A percentile compares a stretch with the other conserved stretches of the same genome.
Conservation (phyloP, 2,797 vertebrate genomes). For the Miichthys miiuy region DNA sequence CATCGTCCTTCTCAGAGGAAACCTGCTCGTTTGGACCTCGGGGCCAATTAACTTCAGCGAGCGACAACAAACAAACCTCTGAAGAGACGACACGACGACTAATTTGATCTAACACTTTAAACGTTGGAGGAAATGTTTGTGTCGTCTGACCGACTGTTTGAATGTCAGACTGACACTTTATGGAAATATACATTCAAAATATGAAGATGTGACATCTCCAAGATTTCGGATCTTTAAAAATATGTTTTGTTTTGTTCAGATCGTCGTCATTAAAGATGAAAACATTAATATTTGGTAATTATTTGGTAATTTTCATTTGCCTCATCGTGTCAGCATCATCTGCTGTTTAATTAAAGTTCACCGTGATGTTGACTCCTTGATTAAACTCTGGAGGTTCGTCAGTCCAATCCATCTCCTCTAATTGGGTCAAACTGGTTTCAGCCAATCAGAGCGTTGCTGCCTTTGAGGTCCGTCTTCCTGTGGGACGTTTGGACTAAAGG, state of each 20-base stretch:
- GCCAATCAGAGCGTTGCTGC: conserved; percentile 23
- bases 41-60: conserved; percentile 24
- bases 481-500: conserved; percentile 27
- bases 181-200: no score
- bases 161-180: no score
- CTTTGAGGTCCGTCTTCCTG: conserved; percentile 12
- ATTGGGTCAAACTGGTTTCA: not conserved
- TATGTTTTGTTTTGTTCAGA: no score
- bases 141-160: not conserved
- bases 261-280: no score
- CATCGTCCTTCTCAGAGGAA: conserved; percentile 29
- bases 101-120: conserved; percentile 8
- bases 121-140: not conserved
- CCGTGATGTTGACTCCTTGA: not conserved
- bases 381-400: conserved; percentile 27
- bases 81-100: not conserved
- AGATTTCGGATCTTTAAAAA: no score
- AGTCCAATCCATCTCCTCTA: not conserved
- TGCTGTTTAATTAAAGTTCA: not conserved
- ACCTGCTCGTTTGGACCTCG: not conserved
- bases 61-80: not conserved
- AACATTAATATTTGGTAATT: no score
- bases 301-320: no score
- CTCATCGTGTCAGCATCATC: no score
- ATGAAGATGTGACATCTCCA: no score